Percentiles rank a stretch among this genome's conserved stretches.
Conservation (phyloP, 2,888 invertebrate genomes). For the Cylindroiulus punctatus region DNA sequence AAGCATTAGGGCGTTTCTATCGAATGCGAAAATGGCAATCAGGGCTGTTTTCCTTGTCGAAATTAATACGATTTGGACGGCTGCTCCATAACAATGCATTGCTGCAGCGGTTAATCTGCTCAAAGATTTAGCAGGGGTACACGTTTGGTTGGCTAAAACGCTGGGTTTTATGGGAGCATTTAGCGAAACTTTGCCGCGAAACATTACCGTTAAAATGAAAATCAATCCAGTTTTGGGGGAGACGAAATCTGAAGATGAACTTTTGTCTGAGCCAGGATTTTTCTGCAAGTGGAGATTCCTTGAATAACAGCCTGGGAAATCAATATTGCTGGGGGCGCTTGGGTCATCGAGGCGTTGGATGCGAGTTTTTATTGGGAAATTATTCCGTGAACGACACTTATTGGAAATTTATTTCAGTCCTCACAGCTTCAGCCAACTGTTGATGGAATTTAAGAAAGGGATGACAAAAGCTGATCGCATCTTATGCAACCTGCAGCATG, state of each 20-base stretch:
- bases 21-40: slow-evolving; percentile 14
- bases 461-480: neutral
- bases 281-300: neutral
- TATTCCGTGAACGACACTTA: neutral
- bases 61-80: neutral
- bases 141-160: neutral
- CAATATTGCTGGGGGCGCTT: neutral
- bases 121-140: neutral
- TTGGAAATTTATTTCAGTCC: neutral
- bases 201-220: neutral
- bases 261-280: neutral
- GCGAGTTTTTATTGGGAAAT: neutral
- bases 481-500: no score
- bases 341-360: neutral
- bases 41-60: neutral
- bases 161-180: neutral
- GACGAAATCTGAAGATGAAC: neutral
- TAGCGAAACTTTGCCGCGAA: neutral
- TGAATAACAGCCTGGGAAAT: neutral
- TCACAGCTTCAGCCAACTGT: neutral
- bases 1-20: neutral
- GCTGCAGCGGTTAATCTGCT: neutral
- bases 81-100: neutral
- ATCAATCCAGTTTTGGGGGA: neutral
- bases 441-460: neutral